Evolutionary conservation across 2,888 invertebrate genomes (phyloP), one percentile per base, ranked within the genome.

Genomic region (Taphrorychus bicolor): DNA sequence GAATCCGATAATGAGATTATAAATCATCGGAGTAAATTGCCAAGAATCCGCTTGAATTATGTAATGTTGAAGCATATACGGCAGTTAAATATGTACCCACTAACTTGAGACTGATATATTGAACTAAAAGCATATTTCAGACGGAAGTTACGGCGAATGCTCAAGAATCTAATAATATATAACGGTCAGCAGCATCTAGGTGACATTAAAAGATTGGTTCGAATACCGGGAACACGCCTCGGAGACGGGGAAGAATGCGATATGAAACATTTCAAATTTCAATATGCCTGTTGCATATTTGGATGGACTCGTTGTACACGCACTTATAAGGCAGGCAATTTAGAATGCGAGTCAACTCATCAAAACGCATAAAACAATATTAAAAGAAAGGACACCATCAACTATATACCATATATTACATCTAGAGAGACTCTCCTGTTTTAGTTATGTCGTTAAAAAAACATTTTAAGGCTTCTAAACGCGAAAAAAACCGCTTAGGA

Each of bases 241-340:
- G 32, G 32, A 32, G 32, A 32, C 11, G 32, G 32, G 9, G n/a
- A 7, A 17, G 16, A 19, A 5, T 60, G 40, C 52, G 41, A 40
- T 52, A 22, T 60, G 42, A 60, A 60, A 40, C 41, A 60, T 60
- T 60, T 60, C 16, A 60, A n/a, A 45, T 45, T 45, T 45, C 45
- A 45, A 45, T 45, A 45, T 2, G 45, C 16, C 45, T n/a, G n/a
- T n/a, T n/a, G 17, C 45, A 32, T 32, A 1, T 32, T 11, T 32
- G 9, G 32, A 32, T 32, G n/a, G n/a, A n/a, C n/a, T n/a, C n/a
- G n/a, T n/a, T n/a, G n/a, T n/a, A n/a, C n/a, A 9, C 32, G 32
- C 3, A 32, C 32, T 32, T 32, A 32, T 32, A 32, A n/a, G n/a
- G n/a, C n/a, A n/a, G n/a, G n/a, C n/a, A n/a, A n/a, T n/a, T n/a